Base-by-base conservation (phyloP, 2,113 vertebrate species). In the Forbesichthys agassizii region DNA sequence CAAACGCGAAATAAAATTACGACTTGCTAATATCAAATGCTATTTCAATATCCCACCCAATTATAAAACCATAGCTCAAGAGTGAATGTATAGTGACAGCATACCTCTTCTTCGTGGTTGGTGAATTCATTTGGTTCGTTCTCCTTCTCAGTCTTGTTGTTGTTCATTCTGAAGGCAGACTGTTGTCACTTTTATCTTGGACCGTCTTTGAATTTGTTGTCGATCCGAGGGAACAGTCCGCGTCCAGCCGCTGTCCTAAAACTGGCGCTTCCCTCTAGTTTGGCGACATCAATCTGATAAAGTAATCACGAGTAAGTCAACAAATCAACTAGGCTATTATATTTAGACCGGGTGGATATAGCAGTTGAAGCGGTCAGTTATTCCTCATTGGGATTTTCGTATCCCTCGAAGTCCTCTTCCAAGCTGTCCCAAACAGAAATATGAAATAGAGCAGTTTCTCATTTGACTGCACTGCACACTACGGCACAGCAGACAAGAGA, bases 21-120 rank as follows among this genome's bases (percentile, higher is more conserved):
- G 11, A 51, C 10, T 51, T 51, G 10, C 9, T 11, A 3, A 10
- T 51, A 51, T 42, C 36, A 42, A 13, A 53, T 53, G 49, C 36
- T 14, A 47, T 47, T 13, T 18, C 46, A 46, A 18, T n/a, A 52
- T 8, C 36, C 42, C 49, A 46, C 27, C 27, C 27, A 27, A 11
- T 5, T 42, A n/a, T 27, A 42, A 42, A 42, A 42, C 61, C 77
- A 58, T 61, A 65, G 62, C 33, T 12, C 1, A 36, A 5, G 27
- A 27, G 27, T 27, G 27, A 27, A 27, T 27, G 27, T 27, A 27
- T 53, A 36, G 49, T 9, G 83, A 84, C 0, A 54, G 3, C 74
- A 75, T 86, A 93, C 92, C 91, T 93, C 91, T 69, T 93, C 92
- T 73, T 93, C 92, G 69, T 90, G 80, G 85, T 77, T 91, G 86